phyloP scores from a whole-genome alignment of 1,140 invertebrate genomes.

The Coboldia fuscipes region DNA sequence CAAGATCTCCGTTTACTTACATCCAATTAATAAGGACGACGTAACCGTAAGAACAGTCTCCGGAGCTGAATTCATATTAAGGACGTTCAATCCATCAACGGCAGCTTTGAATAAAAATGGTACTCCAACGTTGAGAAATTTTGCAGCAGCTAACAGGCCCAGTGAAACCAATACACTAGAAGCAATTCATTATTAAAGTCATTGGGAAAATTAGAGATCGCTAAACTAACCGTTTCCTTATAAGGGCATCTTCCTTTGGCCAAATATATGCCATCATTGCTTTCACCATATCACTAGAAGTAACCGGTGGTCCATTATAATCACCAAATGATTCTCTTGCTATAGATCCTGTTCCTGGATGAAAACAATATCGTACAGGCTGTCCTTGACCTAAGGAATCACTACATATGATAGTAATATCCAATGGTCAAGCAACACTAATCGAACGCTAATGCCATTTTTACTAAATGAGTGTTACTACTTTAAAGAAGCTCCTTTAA shows the following conservation, averaged over 20 bases:
- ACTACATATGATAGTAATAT: constrained; percentile 15
- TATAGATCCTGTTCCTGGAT: constrained; percentile 58
- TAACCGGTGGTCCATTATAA: constrained; percentile 37
- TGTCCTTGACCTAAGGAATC: constrained; percentile 13
- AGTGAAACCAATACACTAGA: constrained; percentile 65
- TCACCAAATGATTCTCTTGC: constrained; percentile 30
- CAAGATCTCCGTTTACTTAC: too few relatives aligned
- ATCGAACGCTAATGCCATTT: too few relatives aligned
- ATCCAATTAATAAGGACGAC: constrained; percentile 69
- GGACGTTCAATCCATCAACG: constrained; percentile 68
- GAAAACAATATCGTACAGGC: constrained; percentile 54
- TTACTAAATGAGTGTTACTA: too few relatives aligned
- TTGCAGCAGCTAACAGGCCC: constrained; percentile 54
- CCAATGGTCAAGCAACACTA: constrained; percentile 4
- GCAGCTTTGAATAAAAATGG: constrained; percentile 95
- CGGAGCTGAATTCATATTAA: constrained; percentile 46
- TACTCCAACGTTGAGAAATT: constrained; percentile 78
- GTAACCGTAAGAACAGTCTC: constrained; percentile 49
- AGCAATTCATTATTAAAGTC: constrained; percentile 2
- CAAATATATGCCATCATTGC: constrained; percentile 86
- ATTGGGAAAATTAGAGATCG: constrained; percentile 4
- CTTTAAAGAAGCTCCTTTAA: too few relatives aligned
- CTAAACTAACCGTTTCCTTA: constrained; percentile 12
- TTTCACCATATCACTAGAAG: constrained; percentile 57
- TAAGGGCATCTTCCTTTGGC: constrained; percentile 47